Evolutionary conservation across 2,113 vertebrate genomes (phyloP).

Genomic region (Candoia aspera): DNA sequence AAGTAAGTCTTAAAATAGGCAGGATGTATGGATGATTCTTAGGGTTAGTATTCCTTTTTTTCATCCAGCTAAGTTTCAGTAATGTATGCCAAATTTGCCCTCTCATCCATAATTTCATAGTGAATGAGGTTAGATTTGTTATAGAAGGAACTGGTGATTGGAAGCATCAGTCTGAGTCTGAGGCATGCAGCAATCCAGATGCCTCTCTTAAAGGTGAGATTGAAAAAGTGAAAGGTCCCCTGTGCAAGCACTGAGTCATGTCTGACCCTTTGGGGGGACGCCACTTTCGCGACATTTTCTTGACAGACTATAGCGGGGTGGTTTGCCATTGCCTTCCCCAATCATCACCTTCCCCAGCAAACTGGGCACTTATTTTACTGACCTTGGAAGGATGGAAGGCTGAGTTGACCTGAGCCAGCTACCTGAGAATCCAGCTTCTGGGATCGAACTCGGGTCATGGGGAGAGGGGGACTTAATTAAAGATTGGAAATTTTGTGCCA

Average conservation of each 20-base stretch:
- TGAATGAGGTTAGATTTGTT: not conserved
- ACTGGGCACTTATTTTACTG: too few species aligned
- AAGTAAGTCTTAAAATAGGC: not conserved
- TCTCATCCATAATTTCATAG: not conserved
- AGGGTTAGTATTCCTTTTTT: not conserved
- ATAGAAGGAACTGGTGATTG: not conserved
- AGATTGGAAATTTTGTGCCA: not conserved
- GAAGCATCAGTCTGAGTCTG: not conserved
- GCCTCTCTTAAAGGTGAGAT: not conserved
- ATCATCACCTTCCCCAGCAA: too few species aligned
- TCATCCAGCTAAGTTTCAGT: not conserved
- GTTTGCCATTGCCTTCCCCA: too few species aligned
- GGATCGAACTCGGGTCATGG: too few species aligned
- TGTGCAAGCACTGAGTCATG: too few species aligned
- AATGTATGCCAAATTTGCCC: not conserved
- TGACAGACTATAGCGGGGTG: too few species aligned
- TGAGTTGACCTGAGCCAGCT: too few species aligned
- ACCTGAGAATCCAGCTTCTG: too few species aligned
- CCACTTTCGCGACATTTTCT: too few species aligned
- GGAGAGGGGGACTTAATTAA: not conserved
- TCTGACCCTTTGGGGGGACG: too few species aligned
- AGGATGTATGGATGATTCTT: not conserved
- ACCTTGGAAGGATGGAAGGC: too few species aligned
- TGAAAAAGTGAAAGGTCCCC: too few species aligned
- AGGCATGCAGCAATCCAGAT: not conserved